Evolutionary conservation across 2,113 vertebrate genomes (phyloP).

Genomic region (Bos javanicus): DNA sequence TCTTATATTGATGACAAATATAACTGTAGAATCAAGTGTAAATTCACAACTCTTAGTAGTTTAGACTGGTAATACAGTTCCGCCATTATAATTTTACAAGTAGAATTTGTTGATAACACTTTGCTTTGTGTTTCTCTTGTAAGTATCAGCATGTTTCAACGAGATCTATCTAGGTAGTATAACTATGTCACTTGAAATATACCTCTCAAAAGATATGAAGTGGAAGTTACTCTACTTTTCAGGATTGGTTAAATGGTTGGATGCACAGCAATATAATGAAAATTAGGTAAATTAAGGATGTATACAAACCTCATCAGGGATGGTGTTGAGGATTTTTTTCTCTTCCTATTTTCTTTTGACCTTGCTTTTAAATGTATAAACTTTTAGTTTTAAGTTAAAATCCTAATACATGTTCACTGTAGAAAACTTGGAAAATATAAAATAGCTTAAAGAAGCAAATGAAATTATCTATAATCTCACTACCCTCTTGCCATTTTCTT

Average conservation of each 20-base stretch:
- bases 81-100: background rate
- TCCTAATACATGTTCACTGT: background rate
- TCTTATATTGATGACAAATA: background rate
- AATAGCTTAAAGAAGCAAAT: background rate
- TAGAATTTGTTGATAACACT: background rate
- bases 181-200: background rate
- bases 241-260: background rate
- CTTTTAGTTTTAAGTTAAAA: conserved; percentile 6
- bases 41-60: background rate
- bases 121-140: background rate
- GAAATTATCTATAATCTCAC: background rate
- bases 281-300: background rate
- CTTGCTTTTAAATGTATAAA: background rate
- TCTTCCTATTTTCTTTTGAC: conserved; percentile 9
- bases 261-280: background rate
- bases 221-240: background rate
- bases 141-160: background rate
- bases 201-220: background rate
- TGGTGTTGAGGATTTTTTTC: background rate
- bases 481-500: background rate
- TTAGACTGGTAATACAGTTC: background rate
- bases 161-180: background rate
- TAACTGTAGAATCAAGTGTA: background rate
- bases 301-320: background rate
- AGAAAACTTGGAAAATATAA: background rate